Evolutionary conservation across 2,888 invertebrate genomes (phyloP), one percentile per base, ranked within the genome.

Genomic region (Dysmachus trigonus): DNA sequence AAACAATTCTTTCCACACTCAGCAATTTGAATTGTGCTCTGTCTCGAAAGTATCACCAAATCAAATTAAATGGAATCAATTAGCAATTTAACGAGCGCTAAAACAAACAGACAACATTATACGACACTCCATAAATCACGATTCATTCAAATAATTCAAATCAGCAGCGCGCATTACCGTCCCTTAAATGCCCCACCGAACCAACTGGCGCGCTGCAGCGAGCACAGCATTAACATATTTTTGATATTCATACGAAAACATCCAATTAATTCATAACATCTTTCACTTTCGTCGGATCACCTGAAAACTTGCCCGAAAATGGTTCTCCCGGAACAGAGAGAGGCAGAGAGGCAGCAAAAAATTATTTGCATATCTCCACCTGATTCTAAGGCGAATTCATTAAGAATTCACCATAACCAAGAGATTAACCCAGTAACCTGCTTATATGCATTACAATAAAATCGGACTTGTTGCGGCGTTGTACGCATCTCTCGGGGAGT

Each of bases 341-440:
- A 62, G 22, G 22, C 10, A 33, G 35, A 73, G 35, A 73, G 35
- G 35, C 73, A 33, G 51, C 53, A 35, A 82, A 53, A 62, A 35
- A 82, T 27, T 31, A 82, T 82, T 82, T 82, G 71, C 82, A 82
- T 82, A 82, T 82, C 38, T 82, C 47, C 79, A 82, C 82, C 27
- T 82, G 82, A 82, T 82, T 82, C 82, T 82, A 35, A 62, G 22
- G 31, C 22, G 62, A 62, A 62, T 82, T 82, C 82, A 82, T 82
- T 82, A 62, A 41, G 62, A 82, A 82, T 82, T 82, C 82, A 82
- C 62, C 82, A 71, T 47, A 82, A 82, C 35, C 82, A 22, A 22
- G 62, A 82, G 71, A 82, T 82, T 82, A 82, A 82, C 82, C 82
- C 82, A 82, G 62, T 82, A 82, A 82, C 82, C 82, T 82, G 82